Conservation (phyloP, 2,888 invertebrate species). For the Laspeyria flexula region DNA sequence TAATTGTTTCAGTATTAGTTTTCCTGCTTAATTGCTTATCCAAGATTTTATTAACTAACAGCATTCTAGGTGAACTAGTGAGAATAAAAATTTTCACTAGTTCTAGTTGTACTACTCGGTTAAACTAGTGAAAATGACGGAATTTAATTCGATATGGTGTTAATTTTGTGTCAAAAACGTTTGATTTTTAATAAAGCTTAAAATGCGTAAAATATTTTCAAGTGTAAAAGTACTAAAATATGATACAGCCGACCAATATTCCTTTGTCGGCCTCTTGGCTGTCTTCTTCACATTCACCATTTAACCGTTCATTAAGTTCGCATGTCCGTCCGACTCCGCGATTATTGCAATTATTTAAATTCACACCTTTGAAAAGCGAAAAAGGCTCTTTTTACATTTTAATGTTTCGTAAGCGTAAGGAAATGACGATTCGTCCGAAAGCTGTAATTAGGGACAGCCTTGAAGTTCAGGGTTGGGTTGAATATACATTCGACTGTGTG, state of each 20-base stretch:
- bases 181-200: no score
- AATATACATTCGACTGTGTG: conserved; percentile 65
- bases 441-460: conserved; percentile 84
- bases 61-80: no score
- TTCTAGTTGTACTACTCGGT: no score
- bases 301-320: conserved; percentile 79
- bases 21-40: no score
- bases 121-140: no score
- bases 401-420: conserved; percentile 83
- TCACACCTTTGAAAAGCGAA: conserved; percentile 83
- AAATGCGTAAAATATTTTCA: not conserved
- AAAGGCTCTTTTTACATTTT: conserved; percentile 81
- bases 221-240: conserved; percentile 17
- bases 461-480: conserved; percentile 70
- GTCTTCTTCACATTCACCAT: conserved; percentile 68
- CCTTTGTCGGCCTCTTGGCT: conserved; percentile 58
- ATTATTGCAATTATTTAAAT: conserved; percentile 87
- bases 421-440: conserved; percentile 86
- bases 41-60: no score
- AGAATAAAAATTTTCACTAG: no score
- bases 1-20: no score
- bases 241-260: conserved; percentile 43
- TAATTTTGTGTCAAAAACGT: no score
- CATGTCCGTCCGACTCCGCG: conserved; percentile 75
- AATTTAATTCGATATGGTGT: no score